These are phyloP conservation scores for Brachyptera putata DNA, from an alignment of 2,888 invertebrate species.

Conservation along the genomic window DNA sequence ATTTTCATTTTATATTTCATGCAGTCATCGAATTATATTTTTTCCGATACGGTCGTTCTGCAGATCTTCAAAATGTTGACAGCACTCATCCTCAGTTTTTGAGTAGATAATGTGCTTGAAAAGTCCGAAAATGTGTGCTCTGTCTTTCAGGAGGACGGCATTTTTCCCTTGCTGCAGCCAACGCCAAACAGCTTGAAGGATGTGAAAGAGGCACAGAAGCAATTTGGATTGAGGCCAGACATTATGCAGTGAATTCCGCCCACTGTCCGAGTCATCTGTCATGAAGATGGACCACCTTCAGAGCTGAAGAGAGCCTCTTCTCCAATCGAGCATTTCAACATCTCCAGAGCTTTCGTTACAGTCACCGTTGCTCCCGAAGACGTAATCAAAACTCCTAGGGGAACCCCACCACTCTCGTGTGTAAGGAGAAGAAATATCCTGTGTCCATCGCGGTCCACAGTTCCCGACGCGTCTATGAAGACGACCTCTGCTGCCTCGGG, in stretches of 20 bases:
- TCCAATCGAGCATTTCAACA: background rate
- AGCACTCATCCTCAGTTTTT: background rate
- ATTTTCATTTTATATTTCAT: too few species aligned
- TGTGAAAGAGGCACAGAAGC: conserved; percentile 18
- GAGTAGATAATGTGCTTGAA: background rate
- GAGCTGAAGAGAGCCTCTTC: background rate
- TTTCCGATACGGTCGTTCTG: too few species aligned
- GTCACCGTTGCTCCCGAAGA: background rate
- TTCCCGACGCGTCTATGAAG: background rate
- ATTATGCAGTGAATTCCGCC: background rate
- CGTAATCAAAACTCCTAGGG: conserved; percentile 6
- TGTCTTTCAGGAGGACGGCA: background rate
- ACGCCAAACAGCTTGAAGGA: conserved; percentile 12
- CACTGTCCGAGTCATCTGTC: conserved; percentile 7
- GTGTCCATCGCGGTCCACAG: conserved; percentile 4
- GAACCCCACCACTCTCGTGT: conserved; percentile 2
- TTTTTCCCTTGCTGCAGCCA: background rate
- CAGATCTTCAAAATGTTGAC: background rate
- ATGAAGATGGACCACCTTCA: conserved; percentile 3
- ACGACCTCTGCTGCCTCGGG: background rate
- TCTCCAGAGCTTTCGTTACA: background rate
- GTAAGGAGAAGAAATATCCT: conserved; percentile 4
- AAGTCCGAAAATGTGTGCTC: background rate
- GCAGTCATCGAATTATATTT: too few species aligned
- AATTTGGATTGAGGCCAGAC: background rate